These are phyloP conservation scores for Corythaeola cristata DNA, from an alignment of 2,113 vertebrate species.

Conservation along the genomic window DNA sequence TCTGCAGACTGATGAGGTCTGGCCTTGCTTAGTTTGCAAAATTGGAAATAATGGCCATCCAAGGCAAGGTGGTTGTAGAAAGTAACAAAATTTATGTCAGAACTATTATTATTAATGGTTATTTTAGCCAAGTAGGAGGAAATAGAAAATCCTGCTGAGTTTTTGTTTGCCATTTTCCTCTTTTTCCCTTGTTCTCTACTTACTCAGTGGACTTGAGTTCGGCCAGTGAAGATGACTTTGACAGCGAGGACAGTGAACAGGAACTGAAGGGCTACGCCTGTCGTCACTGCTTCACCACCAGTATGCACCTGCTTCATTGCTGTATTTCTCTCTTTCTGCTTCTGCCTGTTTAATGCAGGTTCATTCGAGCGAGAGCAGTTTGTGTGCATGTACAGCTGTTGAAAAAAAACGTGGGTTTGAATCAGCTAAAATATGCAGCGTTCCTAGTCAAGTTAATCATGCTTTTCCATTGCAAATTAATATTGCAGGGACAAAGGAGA, in stretches of 20 bases:
- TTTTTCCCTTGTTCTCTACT: not conserved
- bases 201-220: slow-evolving; percentile 94
- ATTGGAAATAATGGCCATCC: not conserved
- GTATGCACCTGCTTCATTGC: slow-evolving; percentile 74
- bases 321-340: not conserved
- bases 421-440: not conserved
- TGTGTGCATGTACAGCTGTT: not conserved
- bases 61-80: not conserved
- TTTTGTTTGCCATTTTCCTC: not conserved
- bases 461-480: not conserved
- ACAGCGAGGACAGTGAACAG: slow-evolving; percentile 98
- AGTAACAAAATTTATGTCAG: not conserved
- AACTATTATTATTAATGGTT: not conserved
- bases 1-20: not conserved
- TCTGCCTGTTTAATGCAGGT: not conserved
- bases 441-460: not conserved
- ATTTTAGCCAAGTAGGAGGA: not conserved
- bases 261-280: slow-evolving; percentile 99
- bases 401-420: not conserved
- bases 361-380: not conserved
- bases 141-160: not conserved
- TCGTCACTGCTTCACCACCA: slow-evolving; percentile 97
- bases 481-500: not conserved
- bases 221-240: slow-evolving; percentile 98
- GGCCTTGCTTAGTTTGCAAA: not conserved